Evolutionary conservation across 2,113 vertebrate species (phyloP).

Genomic region (Nestor notabilis): DNA sequence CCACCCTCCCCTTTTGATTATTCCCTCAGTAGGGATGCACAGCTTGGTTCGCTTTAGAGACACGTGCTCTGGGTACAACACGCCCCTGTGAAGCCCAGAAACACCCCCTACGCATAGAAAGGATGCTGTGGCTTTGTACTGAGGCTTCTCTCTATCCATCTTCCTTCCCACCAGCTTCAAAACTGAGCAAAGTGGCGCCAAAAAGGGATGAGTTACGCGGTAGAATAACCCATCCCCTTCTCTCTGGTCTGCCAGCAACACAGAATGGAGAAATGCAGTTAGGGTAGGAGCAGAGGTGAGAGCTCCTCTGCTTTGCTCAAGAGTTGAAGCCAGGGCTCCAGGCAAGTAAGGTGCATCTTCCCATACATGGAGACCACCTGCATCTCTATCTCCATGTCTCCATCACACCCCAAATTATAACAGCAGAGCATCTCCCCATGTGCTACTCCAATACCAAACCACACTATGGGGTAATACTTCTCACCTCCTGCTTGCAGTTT

Average conservation of each 20-base stretch:
- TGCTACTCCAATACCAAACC: neutral
- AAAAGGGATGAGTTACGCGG: neutral
- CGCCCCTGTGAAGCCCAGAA: neutral
- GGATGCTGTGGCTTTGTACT: neutral
- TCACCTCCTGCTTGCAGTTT: neutral
- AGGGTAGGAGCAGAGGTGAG: neutral
- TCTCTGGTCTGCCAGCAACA: neutral
- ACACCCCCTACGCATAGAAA: fast-evolving
- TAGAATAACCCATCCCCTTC: neutral
- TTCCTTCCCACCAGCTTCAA: neutral
- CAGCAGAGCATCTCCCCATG: neutral
- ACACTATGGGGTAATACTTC: fast-evolving
- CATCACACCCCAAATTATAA: neutral
- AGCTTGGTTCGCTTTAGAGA: neutral
- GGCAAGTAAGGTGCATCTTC: neutral
- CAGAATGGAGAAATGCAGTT: neutral
- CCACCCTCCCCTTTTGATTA: neutral
- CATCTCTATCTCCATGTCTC: neutral
- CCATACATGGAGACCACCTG: neutral
- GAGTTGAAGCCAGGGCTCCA: neutral
- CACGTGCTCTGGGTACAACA: fast-evolving
- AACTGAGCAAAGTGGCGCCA: neutral
- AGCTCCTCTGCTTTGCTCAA: neutral
- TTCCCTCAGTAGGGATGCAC: neutral
- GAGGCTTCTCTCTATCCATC: neutral